Evolutionary conservation across 2,797 vertebrate genomes (phyloP).

Genomic region (Strix occidentalis): DNA sequence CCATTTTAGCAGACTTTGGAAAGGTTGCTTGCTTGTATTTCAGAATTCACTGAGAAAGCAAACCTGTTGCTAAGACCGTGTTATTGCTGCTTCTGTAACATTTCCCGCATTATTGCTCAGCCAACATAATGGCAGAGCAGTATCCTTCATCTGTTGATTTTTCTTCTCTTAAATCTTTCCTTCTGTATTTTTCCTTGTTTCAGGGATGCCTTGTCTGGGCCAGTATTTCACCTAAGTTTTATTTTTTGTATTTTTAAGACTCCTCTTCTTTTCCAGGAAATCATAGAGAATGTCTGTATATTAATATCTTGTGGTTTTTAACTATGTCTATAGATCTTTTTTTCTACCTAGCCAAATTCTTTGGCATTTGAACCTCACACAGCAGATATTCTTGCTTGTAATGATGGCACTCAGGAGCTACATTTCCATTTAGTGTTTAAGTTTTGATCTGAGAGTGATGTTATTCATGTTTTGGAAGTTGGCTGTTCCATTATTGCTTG

Average conservation of each 20-base stretch:
- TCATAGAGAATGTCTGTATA: background rate
- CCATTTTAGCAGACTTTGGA: fast-evolving
- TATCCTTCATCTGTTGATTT: background rate
- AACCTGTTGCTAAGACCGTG: background rate
- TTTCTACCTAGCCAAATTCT: background rate
- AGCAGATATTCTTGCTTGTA: background rate
- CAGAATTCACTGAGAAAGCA: background rate
- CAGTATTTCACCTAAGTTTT: background rate
- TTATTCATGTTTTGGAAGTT: background rate
- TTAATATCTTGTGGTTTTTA: background rate
- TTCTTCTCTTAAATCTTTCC: background rate
- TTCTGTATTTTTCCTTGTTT: background rate
- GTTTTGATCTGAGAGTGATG: background rate
- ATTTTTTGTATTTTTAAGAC: background rate
- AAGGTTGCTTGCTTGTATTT: background rate
- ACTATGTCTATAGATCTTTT: background rate
- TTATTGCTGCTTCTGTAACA: background rate
- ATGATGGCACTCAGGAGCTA: fast-evolving
- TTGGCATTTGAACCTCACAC: background rate
- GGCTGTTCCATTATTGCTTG: background rate
- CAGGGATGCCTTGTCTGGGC: background rate
- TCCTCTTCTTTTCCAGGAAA: background rate
- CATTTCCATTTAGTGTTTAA: background rate
- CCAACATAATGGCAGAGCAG: fast-evolving
- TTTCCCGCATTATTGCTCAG: background rate